A percentile compares a stretch with the other conserved stretches of the same genome.
Conservation (phyloP, 2,113 vertebrate genomes). For the Bubo scandiacus region DNA sequence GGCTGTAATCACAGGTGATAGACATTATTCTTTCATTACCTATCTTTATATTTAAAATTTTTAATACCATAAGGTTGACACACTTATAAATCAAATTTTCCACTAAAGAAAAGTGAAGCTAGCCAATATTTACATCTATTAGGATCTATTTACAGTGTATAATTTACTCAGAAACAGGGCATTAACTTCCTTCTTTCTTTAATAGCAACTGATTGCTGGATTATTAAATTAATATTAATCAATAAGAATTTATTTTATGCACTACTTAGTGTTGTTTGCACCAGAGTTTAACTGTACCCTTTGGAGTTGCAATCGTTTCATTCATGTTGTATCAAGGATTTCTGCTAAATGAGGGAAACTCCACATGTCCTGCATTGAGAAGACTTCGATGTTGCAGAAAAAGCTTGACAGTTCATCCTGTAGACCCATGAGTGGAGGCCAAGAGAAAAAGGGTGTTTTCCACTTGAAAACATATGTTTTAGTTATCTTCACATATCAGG, state of each 20-base stretch:
- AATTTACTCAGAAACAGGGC: neutral
- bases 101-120: neutral
- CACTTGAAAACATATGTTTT: neutral
- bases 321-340: neutral
- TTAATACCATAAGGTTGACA: neutral
- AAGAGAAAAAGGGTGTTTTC: neutral
- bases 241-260: neutral
- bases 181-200: neutral
- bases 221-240: neutral
- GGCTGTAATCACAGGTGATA: neutral
- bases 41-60: neutral
- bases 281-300: neutral
- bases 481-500: neutral
- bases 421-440: neutral
- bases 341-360: neutral
- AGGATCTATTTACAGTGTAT: neutral
- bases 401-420: neutral
- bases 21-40: neutral
- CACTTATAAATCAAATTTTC: neutral
- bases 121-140: neutral
- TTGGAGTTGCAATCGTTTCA: neutral
- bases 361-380: neutral
- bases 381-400: neutral
- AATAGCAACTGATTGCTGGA: neutral
- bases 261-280: neutral